A percentile compares a stretch with the other conserved stretches of the same genome.
phyloP scores from a whole-genome alignment of 2,888 invertebrate species.

The Brachycybe producta region DNA sequence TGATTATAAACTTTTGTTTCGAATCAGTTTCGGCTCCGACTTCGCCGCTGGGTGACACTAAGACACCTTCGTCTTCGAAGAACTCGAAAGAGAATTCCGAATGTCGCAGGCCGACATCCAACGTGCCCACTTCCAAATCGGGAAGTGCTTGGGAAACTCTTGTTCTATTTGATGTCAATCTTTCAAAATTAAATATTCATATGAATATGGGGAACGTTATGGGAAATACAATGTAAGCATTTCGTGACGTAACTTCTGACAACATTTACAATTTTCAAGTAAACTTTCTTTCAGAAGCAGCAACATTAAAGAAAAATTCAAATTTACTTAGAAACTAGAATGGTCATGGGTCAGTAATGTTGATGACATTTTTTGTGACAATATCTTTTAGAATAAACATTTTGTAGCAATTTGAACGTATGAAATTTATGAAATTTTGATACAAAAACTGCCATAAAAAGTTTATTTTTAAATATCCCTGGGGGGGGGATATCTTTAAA shows the following conservation, averaged over 20 bases:
- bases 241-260: conserved; percentile 16
- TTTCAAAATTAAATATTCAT: conserved; percentile 87
- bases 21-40: conserved; percentile 10
- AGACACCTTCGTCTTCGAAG: conserved; percentile 1
- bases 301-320: not conserved
- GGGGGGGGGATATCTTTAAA: too few relatives aligned
- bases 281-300: not conserved
- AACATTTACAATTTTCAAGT: too few relatives aligned
- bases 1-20: not conserved
- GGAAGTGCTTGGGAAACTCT: conserved; percentile 81
- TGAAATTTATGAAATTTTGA: too few relatives aligned
- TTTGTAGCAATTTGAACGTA: too few relatives aligned
- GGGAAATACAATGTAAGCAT: conserved; percentile 78
- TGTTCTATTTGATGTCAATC: conserved; percentile 89
- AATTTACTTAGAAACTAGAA: too few relatives aligned
- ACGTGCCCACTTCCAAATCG: conserved; percentile 1
- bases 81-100: not conserved
- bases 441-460: too few relatives aligned
- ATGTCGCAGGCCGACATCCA: not conserved
- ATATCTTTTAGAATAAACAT: too few relatives aligned
- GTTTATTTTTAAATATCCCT: too few relatives aligned
- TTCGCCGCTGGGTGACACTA: conserved; percentile 1
- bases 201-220: conserved; percentile 99
- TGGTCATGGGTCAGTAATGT: too few relatives aligned
- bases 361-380: too few relatives aligned